Conservation (phyloP, 2,888 invertebrate species). For the Acrobasis repandana region DNA sequence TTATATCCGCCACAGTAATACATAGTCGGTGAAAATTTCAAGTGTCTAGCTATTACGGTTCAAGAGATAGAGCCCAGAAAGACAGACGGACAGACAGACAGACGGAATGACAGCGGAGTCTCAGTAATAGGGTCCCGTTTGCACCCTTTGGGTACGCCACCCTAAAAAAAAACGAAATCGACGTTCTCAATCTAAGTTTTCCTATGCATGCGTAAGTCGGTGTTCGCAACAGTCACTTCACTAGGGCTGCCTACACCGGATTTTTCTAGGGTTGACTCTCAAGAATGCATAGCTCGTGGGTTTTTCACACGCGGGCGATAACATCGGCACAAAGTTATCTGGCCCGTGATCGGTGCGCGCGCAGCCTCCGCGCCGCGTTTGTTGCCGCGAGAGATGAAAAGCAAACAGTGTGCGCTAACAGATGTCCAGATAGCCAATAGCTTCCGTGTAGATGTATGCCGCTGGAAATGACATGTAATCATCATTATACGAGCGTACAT, state of each 20-base stretch:
- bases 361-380: conserved; percentile 62
- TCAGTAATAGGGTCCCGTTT: no score
- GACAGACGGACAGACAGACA: no score
- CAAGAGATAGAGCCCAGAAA: no score
- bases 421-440: conserved; percentile 82
- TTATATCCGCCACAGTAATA: no score
- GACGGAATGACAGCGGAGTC: no score
- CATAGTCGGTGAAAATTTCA: no score
- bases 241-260: neutral
- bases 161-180: no score
- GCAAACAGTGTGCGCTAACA: conserved; percentile 76
- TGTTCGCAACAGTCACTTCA: conserved; percentile 24
- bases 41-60: no score
- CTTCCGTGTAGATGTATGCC: conserved; percentile 46
- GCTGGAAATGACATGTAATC: conserved; percentile 56
- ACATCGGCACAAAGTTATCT: conserved; percentile 73
- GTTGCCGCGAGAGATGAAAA: conserved; percentile 79
- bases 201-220: conserved; percentile 8
- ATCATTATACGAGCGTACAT: no score
- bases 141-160: no score
- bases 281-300: conserved; percentile 34
- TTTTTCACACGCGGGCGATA: conserved; percentile 45
- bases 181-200: no score
- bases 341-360: conserved; percentile 72
- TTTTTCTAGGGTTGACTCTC: neutral